Percentiles rank a stretch among this genome's conserved stretches.
phyloP scores from a whole-genome alignment of 2,797 vertebrate species.

The Peromyscus eremicus region DNA sequence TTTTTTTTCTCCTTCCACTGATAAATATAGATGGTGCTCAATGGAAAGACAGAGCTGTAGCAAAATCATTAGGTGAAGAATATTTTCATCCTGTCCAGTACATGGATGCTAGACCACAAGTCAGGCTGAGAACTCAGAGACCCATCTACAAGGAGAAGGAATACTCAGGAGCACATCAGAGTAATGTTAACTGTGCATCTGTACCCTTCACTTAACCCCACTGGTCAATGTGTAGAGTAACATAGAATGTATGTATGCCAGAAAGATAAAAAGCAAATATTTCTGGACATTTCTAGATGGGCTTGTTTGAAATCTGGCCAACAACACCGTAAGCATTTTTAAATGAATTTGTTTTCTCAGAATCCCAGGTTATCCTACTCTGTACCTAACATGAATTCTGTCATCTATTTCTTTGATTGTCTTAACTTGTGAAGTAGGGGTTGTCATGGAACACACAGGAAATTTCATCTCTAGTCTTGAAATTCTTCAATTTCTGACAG shows the following conservation, averaged over 20 bases:
- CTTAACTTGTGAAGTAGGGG: neutral
- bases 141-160: neutral
- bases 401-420: neutral
- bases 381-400: neutral
- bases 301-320: neutral
- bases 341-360: neutral
- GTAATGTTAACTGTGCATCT: accelerated
- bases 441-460: neutral
- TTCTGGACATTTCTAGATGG: neutral
- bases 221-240: neutral
- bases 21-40: neutral
- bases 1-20: neutral
- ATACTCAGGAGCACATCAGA: neutral
- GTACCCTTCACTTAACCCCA: neutral
- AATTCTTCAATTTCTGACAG: neutral
- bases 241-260: no score
- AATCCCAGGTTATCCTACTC: neutral
- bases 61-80: neutral
- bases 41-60: neutral
- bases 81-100: neutral
- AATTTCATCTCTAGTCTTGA: neutral
- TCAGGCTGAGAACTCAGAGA: neutral
- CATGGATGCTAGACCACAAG: neutral
- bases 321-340: neutral
- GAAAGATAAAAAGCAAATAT: neutral